Evolutionary conservation across 35 echinoderm and acorn worm genomes (phyloP).

Genomic region (Ophioderma brevispina): DNA sequence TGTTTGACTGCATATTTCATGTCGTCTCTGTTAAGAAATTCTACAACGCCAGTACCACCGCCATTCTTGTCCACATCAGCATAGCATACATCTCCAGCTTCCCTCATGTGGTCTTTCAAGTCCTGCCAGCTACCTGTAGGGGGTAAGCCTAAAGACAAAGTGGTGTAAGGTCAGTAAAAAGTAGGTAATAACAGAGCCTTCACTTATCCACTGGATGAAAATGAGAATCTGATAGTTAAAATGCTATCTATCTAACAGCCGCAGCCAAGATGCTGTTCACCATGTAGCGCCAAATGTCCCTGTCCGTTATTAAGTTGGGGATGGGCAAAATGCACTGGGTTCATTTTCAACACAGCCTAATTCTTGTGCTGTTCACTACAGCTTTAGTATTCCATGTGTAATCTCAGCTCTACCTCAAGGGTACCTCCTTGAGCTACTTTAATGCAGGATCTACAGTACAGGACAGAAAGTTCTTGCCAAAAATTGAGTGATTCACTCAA

Average conservation of each 20-base stretch:
- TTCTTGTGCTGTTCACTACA: background rate
- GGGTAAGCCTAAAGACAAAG: slow-evolving; percentile 46
- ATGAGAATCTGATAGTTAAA: background rate
- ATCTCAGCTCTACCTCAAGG: too few species aligned
- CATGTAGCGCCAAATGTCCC: too few species aligned
- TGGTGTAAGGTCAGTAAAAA: background rate
- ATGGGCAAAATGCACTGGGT: background rate
- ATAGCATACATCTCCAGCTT: slow-evolving; percentile 81
- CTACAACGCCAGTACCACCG: slow-evolving; percentile 58
- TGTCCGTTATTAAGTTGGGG: too few species aligned
- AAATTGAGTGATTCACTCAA: too few species aligned
- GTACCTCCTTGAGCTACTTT: too few species aligned
- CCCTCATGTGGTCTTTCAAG: slow-evolving; percentile 86
- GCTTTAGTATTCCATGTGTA: background rate
- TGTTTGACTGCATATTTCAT: slow-evolving; percentile 77
- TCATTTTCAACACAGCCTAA: too few species aligned
- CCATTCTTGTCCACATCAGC: slow-evolving; percentile 73
- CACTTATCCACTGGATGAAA: background rate
- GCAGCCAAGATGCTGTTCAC: too few species aligned
- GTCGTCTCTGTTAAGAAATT: slow-evolving; percentile 65
- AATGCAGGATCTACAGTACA: too few species aligned
- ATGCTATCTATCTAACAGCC: background rate
- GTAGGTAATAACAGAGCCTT: too few species aligned
- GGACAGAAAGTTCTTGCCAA: too few species aligned
- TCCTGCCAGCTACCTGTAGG: slow-evolving; percentile 83